A percentile compares a stretch with the other conserved stretches of the same genome.
phyloP scores from a whole-genome alignment of 1,140 invertebrate species.

The Plectus sambesii region DNA sequence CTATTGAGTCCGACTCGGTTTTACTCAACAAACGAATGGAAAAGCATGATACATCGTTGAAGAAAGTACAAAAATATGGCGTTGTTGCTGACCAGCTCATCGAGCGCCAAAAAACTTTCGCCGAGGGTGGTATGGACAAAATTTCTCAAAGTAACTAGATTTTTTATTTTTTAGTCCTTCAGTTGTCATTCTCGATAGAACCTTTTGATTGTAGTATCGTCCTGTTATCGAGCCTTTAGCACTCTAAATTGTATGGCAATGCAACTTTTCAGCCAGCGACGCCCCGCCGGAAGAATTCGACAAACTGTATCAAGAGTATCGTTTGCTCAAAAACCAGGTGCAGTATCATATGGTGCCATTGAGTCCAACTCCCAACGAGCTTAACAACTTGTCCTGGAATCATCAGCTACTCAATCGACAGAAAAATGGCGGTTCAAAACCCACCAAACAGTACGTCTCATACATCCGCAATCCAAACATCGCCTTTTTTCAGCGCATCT shows the following conservation, averaged over 20 bases:
- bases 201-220: too few relatives aligned
- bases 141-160: background rate
- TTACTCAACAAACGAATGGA: slow-evolving; percentile 33
- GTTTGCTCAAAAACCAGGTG: slow-evolving; percentile 38
- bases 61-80: slow-evolving; percentile 39
- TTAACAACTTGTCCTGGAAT: slow-evolving; percentile 38
- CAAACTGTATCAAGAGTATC: slow-evolving; percentile 35
- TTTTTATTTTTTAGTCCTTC: too few relatives aligned
- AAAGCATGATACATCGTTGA: slow-evolving; percentile 37
- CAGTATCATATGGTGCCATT: slow-evolving; percentile 40
- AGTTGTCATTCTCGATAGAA: too few relatives aligned
- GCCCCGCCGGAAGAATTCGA: slow-evolving; percentile 34
- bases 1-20: slow-evolving; percentile 35
- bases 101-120: slow-evolving; percentile 25
- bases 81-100: slow-evolving; percentile 39
- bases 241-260: too few relatives aligned
- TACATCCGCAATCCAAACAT: too few relatives aligned
- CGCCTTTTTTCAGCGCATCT: too few relatives aligned
- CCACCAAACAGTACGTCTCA: too few relatives aligned
- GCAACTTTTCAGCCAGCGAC: too few relatives aligned
- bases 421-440: too few relatives aligned
- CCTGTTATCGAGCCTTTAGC: too few relatives aligned
- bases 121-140: slow-evolving; percentile 11
- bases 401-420: slow-evolving; percentile 31
- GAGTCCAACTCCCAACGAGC: slow-evolving; percentile 27